A percentile compares a stretch with the other conserved stretches of the same genome.
phyloP scores from a whole-genome alignment of 2,797 vertebrate genomes.

The Chiloscyllium punctatum region DNA sequence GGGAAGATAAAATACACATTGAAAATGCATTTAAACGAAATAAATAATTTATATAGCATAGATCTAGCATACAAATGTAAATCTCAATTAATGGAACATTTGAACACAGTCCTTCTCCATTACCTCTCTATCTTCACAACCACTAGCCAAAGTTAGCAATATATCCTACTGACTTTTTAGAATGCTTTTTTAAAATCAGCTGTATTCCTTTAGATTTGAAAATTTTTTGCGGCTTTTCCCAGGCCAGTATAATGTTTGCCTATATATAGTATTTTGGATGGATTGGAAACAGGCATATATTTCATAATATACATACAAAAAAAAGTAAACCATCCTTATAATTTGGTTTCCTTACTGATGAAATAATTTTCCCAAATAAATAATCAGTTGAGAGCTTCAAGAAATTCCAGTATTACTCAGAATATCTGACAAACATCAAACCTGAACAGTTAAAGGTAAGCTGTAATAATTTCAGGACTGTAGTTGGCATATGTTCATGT shows the following conservation, averaged over 20 bases:
- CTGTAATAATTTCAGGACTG: background rate
- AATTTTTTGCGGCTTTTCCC: background rate
- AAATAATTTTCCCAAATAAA: background rate
- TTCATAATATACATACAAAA: background rate
- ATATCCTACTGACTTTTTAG: background rate
- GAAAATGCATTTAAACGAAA: slow-evolving; percentile 21
- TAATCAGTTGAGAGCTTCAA: background rate
- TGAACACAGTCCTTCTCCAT: background rate
- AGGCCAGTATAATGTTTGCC: background rate
- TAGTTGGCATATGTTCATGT: background rate
- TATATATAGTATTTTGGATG: background rate
- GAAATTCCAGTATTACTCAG: background rate
- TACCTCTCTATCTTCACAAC: background rate
- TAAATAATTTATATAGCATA: background rate
- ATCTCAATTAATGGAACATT: background rate
- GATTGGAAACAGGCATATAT: background rate
- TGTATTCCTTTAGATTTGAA: background rate
- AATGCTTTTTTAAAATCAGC: background rate
- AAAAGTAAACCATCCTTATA: background rate
- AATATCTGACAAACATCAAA: background rate
- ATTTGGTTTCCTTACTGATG: background rate
- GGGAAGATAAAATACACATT: background rate
- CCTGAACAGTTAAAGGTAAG: background rate
- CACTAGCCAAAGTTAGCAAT: background rate
- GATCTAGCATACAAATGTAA: background rate